Percentiles rank a stretch among this genome's conserved stretches.
These are phyloP conservation scores for Trematocara unimaculatum DNA, from an alignment of 2,113 vertebrate genomes.

Conservation along the genomic window DNA sequence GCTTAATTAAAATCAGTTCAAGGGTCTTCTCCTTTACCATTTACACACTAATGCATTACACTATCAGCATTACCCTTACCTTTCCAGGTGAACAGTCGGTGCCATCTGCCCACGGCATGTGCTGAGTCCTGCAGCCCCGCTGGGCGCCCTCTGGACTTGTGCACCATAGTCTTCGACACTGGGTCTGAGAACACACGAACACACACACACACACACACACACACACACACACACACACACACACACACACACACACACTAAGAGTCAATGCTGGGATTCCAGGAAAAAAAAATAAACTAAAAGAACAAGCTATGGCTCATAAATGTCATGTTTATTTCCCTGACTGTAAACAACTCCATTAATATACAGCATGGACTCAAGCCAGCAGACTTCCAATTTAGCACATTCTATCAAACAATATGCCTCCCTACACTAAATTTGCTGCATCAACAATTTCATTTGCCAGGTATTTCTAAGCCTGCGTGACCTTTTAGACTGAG, in stretches of 20 bases:
- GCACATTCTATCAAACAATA: not conserved
- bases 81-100: slow-evolving; percentile 92
- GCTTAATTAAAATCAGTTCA: not conserved
- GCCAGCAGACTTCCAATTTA: not conserved
- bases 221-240: not conserved
- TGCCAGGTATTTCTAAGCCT: not conserved
- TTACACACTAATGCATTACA: not conserved
- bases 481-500: not conserved
- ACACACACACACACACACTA: not conserved
- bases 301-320: not conserved
- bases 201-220: not conserved
- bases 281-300: no score
- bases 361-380: not conserved
- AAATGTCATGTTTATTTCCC: not conserved
- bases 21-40: not conserved
- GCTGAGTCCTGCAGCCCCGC: slow-evolving; percentile 92
- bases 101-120: slow-evolving; percentile 97
- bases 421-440: not conserved
- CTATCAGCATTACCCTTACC: slow-evolving; percentile 59
- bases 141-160: slow-evolving; percentile 86
- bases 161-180: slow-evolving; percentile 95
- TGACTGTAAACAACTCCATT: not conserved
- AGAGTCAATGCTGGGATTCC: not conserved
- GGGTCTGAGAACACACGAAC: slow-evolving; percentile 76
- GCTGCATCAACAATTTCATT: not conserved